Percentiles rank a stretch among this genome's conserved stretches.
These are phyloP conservation scores for Melanostigma gelatinosum DNA, from an alignment of 2,113 vertebrate genomes.

Conservation along the genomic window DNA sequence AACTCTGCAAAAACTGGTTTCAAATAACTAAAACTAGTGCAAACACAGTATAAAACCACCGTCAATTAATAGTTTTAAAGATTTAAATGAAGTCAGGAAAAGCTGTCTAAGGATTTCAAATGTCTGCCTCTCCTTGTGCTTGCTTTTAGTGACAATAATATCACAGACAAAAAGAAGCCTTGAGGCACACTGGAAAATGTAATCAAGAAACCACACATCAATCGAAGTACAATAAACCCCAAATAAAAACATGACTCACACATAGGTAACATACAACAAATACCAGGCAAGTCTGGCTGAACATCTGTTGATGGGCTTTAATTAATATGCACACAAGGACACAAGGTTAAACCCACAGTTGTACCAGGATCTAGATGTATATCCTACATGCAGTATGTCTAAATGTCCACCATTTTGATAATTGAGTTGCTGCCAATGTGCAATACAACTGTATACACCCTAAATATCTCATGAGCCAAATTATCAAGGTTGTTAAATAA, in stretches of 20 bases:
- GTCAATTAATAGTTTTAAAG: background rate
- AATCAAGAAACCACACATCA: background rate
- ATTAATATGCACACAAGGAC: background rate
- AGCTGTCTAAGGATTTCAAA: background rate
- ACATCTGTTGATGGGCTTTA: background rate
- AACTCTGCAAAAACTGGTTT: slow-evolving; percentile 84
- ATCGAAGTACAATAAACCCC: background rate
- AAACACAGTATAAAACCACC: slow-evolving; percentile 5
- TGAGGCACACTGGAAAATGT: background rate
- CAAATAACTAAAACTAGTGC: slow-evolving; percentile 77
- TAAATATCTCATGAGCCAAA: background rate
- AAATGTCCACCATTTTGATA: background rate
- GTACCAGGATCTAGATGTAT: background rate
- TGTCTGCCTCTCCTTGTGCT: background rate
- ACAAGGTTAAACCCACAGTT: background rate
- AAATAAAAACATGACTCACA: background rate
- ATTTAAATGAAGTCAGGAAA: background rate
- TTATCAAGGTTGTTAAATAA: background rate
- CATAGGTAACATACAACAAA: background rate
- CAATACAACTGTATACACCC: background rate
- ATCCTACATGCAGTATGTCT: background rate
- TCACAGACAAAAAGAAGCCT: background rate
- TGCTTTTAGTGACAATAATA: background rate
- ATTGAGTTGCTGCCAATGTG: background rate
- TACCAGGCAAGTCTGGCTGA: background rate